Base-by-base conservation (phyloP, 2,888 invertebrate species). In the Girardia tigrina region DNA sequence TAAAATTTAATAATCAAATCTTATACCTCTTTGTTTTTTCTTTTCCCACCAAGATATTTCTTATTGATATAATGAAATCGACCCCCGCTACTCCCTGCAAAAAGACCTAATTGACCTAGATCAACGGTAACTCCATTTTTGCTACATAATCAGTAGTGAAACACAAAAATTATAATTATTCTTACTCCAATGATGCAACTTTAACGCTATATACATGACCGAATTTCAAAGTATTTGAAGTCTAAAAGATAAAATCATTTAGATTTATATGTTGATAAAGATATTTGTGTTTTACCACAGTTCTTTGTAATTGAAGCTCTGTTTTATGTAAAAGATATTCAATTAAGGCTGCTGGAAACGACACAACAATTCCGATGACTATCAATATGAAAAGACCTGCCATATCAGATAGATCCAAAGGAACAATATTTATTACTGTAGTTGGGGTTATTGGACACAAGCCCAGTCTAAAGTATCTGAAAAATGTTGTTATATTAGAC, bases 111-210 rank as follows among this genome's bases (percentile, higher is more conserved):
- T 8, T 23, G 4, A 20, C 56, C 56, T 20, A 56, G n/a, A 16
- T 56, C 56, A 2, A 56, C 56, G 23, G 56, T 56, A 56, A 56
- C 56, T 4, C 56, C 56, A 56, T 56, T 56, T 56, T 36, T 36
- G 23, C 23, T 56, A 56, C 23, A 20, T 56, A 8, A 56, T 23
- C n/a, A 56, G n/a, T 56, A 2, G 4, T 56, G 16, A 36, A 16
- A 8, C 36, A 36, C 16, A 36, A 12, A 12, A 12, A 36, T 4
- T 20, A 56, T 4, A 56, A 56, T 56, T 56, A 6, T 2, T 56
- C n/a, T 56, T 56, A 56, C 56, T 56, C 56, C n/a, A 56, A 56
- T 56, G 56, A n/a, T 20, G 56, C 23, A 2, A 56, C 56, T 56
- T 56, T 56, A 56, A 23, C 56, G 6, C 23, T 4, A 23, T 56